Evolutionary conservation across 2,113 vertebrate genomes (phyloP).

Genomic region (Pachypanchax playfairii): DNA sequence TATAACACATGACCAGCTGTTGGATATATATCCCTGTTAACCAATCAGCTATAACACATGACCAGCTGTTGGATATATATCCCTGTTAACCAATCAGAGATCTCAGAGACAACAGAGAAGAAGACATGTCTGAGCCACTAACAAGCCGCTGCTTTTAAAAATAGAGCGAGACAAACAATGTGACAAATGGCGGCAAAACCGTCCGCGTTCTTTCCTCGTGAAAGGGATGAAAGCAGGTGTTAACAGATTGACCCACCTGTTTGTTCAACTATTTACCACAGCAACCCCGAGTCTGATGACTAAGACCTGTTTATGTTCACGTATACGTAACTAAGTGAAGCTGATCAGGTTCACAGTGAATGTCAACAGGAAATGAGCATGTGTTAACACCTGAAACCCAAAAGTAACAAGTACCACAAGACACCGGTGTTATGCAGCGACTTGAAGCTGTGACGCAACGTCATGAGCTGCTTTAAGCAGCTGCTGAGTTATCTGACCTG

Average conservation of each 20-base stretch:
- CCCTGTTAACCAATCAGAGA: conserved; percentile 39
- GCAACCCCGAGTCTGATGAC: conserved; percentile 1
- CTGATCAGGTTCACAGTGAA: neutral
- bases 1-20: conserved; percentile 41
- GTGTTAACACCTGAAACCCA: neutral
- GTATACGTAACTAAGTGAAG: neutral
- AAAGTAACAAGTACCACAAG: conserved; percentile 6
- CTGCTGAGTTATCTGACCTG: conserved; percentile 3
- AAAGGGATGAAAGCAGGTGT: neutral
- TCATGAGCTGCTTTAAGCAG: neutral
- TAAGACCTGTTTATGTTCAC: conserved; percentile 42
- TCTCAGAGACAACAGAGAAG: conserved; percentile 62
- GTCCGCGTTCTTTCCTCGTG: conserved; percentile 20
- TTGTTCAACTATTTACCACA: conserved; percentile 1
- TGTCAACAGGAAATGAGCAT: neutral
- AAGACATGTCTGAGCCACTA: conserved; percentile 49
- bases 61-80: conserved; percentile 48
- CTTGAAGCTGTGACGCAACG: conserved; percentile 19
- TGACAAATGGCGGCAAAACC: conserved; percentile 61
- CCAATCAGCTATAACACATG: neutral
- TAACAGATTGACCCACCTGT: conserved; percentile 40
- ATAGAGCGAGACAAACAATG: conserved; percentile 66
- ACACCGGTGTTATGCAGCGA: neutral
- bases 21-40: conserved; percentile 26
- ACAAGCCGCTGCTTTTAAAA: conserved; percentile 62